Evolutionary conservation across 1,140 invertebrate species (phyloP), one percentile per base, ranked within the genome.

Genomic region (Trichonephila inaurata): DNA sequence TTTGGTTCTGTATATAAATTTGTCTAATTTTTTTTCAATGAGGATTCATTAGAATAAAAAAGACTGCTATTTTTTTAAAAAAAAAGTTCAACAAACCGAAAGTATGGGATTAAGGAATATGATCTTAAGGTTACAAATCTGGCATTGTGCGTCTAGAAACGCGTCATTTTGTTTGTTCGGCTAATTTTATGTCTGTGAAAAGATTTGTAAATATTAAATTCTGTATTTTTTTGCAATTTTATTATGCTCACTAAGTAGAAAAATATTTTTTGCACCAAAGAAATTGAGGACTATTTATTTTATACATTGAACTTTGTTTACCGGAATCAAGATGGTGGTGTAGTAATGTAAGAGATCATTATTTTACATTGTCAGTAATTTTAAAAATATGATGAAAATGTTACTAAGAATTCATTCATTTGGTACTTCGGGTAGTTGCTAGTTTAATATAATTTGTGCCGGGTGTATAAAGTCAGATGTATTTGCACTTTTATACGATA

Each of bases 131-230:
- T 89, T 44, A 19, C 5, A 69, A 66, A 89, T 89, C 87, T 89
- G 87, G 87, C 87, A 89, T 89, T 89, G 69, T 44, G 24, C 19
- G 61, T 62, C 18, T 69, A 89, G 69, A 87, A 89, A 89, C 87
- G 87, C 87, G 87, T 89, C 87, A 89, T 87, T 89, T 89, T 89
- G 64, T 89, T 62, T 89, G 69, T 77, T 77, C 69, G 33, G 87
- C 61, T 69, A 33, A 89, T 21, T 89, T 89, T 69, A 44, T 69
- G 66, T 62, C 69, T 18, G 40, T 44, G 58, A 18, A 87, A 87
- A 33, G 69, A 77, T 77, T 28, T 33, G 69, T 77, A 77, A 61
- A 87, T 61, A 87, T 24, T 83, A 51, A n/a, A 40, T 51, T 51
- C 6, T 24, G 7, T 28, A 58, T 77, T 77, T 77, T 64, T 77